These are phyloP conservation scores for Epizoanthus scotinus DNA, from an alignment of 92 coral and sea anemone species.

Conservation along the genomic window DNA sequence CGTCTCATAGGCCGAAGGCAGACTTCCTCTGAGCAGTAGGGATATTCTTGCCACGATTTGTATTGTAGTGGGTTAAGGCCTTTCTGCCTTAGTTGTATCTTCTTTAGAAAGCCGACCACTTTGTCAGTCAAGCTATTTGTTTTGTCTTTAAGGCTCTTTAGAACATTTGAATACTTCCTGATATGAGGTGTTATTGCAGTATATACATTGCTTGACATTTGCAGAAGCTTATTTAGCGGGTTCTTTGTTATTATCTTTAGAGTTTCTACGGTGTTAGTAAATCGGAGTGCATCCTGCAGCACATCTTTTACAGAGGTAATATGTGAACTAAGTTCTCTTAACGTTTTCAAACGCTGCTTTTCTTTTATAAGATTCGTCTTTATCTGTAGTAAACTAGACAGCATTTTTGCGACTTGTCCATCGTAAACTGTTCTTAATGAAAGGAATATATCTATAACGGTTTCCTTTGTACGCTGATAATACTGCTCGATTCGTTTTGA, in stretches of 20 bases:
- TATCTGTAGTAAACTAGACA: too few species aligned
- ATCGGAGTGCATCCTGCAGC: too few species aligned
- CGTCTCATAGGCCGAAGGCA: conserved; percentile 45
- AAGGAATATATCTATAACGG: conserved; percentile 51
- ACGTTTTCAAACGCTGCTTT: too few species aligned
- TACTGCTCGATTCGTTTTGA: conserved; percentile 44
- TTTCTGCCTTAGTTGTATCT: conserved; percentile 65
- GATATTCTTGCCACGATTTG: conserved; percentile 60
- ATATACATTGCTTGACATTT: conserved; percentile 44
- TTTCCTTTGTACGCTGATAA: conserved; percentile 40
- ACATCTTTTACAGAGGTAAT: too few species aligned
- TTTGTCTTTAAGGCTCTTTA: conserved; percentile 46
- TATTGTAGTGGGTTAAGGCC: conserved; percentile 61
- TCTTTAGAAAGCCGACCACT: conserved; percentile 57
- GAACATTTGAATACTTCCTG: conserved; percentile 45
- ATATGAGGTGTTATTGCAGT: conserved; percentile 55
- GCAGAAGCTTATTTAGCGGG: conserved; percentile 54
- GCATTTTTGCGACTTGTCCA: background rate
- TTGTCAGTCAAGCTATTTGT: conserved; percentile 67
- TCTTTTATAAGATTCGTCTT: too few species aligned
- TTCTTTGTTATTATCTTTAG: conserved; percentile 39
- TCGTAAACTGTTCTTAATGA: conserved; percentile 60
- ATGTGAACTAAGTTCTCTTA: too few species aligned
- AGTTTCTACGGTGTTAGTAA: background rate
- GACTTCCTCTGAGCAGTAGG: conserved; percentile 60